A percentile compares a stretch with the other conserved stretches of the same genome.
phyloP scores from a whole-genome alignment of 2,888 invertebrate genomes.

The Omphaloscelis lunosa region DNA sequence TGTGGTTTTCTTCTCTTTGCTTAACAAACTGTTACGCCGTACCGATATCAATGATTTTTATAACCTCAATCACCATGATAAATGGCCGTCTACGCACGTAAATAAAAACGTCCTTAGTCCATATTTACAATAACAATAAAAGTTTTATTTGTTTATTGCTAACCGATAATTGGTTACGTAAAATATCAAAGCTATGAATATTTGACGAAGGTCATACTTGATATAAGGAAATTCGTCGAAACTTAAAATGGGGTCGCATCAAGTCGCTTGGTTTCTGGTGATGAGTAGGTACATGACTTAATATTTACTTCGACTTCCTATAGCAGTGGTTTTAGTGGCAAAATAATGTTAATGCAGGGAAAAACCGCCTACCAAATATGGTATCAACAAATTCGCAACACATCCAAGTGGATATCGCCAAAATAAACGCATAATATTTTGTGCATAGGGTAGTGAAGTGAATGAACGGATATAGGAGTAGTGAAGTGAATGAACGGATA shows the following conservation, averaged over 20 bases:
- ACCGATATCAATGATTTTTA: slow-evolving; percentile 32
- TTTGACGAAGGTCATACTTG: slow-evolving; percentile 32
- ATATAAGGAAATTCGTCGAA: slow-evolving; percentile 14
- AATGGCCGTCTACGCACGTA: slow-evolving; percentile 7
- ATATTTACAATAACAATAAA: slow-evolving; percentile 49
- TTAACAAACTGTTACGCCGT: neutral
- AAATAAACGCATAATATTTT: neutral
- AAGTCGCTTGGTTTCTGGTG: neutral
- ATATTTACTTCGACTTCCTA: neutral
- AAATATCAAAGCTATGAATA: slow-evolving; percentile 31
- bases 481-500: neutral
- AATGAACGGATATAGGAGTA: neutral
- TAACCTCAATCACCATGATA: slow-evolving; percentile 18
- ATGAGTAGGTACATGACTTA: neutral
- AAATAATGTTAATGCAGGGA: neutral
- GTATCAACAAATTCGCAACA: neutral
- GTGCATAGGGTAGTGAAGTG: neutral
- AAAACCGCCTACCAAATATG: neutral
- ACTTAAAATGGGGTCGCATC: slow-evolving; percentile 16
- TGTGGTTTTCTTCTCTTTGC: no score
- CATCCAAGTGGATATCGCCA: no score
- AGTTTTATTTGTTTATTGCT: slow-evolving; percentile 51
- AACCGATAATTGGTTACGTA: slow-evolving; percentile 48
- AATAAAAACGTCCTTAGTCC: slow-evolving; percentile 38
- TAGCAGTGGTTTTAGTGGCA: neutral